Evolutionary conservation across 2,797 vertebrate species (phyloP).

Genomic region (Typhlichthys eigenmanni): DNA sequence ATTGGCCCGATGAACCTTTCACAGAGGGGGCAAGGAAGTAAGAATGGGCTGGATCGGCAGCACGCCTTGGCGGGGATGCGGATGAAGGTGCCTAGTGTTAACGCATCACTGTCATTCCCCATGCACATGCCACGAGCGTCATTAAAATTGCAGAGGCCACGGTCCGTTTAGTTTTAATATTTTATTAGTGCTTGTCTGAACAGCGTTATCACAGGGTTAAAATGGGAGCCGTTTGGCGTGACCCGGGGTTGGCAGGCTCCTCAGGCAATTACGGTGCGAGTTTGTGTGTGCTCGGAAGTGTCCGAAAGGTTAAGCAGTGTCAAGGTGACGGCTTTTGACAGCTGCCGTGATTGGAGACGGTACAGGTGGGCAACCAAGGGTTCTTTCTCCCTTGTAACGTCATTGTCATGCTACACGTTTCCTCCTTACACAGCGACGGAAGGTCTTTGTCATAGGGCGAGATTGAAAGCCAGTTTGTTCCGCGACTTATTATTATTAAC

Average conservation of each 20-base stretch:
- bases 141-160: constrained; percentile 76
- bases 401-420: constrained; percentile 10
- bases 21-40: constrained; percentile 48
- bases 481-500: constrained; percentile 37
- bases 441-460: too few relatives aligned
- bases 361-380: constrained; percentile 11
- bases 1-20: constrained; percentile 72
- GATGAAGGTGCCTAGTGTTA: constrained; percentile 40
- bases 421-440: constrained; percentile 16
- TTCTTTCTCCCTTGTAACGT: constrained; percentile 1
- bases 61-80: constrained; percentile 27
- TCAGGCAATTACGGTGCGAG: constrained; percentile 53
- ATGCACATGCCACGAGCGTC: constrained; percentile 71
- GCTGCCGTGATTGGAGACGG: constrained; percentile 9
- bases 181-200: constrained; percentile 68
- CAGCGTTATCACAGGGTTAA: constrained; percentile 56
- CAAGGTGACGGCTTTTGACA: constrained; percentile 11
- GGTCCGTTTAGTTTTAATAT: constrained; percentile 72
- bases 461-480: constrained; percentile 33
- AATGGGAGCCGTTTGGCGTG: constrained; percentile 63
- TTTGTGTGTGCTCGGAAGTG: constrained; percentile 36
- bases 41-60: constrained; percentile 45
- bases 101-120: constrained; percentile 63
- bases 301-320: constrained; percentile 36
- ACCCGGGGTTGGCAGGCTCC: constrained; percentile 39